phyloP scores from a whole-genome alignment of 2,888 invertebrate genomes.

The Cheilosia impressa region DNA sequence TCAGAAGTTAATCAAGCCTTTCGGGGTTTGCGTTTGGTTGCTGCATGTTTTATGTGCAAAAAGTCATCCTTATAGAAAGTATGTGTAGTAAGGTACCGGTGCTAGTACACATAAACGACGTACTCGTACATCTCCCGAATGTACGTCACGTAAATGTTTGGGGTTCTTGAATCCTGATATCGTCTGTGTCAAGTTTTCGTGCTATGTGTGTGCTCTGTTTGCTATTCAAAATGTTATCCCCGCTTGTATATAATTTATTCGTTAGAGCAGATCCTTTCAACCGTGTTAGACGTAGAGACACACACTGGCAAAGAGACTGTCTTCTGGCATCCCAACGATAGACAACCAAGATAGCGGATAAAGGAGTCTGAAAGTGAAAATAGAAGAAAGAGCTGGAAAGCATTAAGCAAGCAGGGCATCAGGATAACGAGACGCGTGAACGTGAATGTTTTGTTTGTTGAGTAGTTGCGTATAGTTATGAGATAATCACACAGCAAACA shows the following conservation, averaged over 20 bases:
- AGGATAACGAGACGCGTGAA: slow-evolving; percentile 59
- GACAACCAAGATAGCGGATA: slow-evolving; percentile 51
- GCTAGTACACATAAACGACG: not conserved
- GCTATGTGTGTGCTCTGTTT: slow-evolving; percentile 32
- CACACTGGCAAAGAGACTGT: slow-evolving; percentile 14
- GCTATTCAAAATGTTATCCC: slow-evolving; percentile 64
- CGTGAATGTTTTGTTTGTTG: slow-evolving; percentile 62
- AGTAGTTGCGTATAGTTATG: slow-evolving; percentile 68
- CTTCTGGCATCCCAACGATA: slow-evolving; percentile 28
- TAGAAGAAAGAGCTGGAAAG: slow-evolving; percentile 7
- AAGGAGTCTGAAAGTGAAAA: slow-evolving; percentile 41
- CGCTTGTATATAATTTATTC: slow-evolving; percentile 69
- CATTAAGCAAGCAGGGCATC: slow-evolving; percentile 38
- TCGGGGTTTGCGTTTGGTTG: not conserved
- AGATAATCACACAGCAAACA: slow-evolving; percentile 73
- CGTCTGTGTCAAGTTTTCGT: slow-evolving; percentile 34
- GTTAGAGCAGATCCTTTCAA: slow-evolving; percentile 66
- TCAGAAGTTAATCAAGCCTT: slow-evolving; percentile 45
- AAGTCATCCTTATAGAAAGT: slow-evolving; percentile 34
- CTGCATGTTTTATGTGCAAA: slow-evolving; percentile 21
- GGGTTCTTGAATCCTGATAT: slow-evolving; percentile 13
- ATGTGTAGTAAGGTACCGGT: not conserved
- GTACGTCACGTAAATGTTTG: slow-evolving; percentile 42
- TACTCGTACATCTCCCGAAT: slow-evolving; percentile 17
- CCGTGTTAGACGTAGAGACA: slow-evolving; percentile 29